Conservation (phyloP, 1,140 invertebrate genomes). For the Megathymus violae region DNA sequence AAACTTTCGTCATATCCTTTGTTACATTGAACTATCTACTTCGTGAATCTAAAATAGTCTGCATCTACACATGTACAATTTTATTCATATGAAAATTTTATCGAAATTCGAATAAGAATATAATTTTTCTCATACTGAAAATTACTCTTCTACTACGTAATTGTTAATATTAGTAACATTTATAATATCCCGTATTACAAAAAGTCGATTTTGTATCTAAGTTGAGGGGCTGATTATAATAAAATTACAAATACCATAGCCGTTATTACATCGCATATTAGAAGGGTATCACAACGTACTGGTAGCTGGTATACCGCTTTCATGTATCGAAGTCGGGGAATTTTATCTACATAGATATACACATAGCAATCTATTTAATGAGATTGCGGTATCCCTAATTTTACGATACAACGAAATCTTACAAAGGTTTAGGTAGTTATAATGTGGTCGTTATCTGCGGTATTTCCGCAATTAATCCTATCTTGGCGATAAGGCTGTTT, state of each 20-base stretch:
- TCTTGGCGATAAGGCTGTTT: slow-evolving; percentile 78
- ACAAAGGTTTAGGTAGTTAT: slow-evolving; percentile 61
- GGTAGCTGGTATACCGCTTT: not conserved
- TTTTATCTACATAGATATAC: slow-evolving; percentile 9
- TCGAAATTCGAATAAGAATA: too few relatives aligned
- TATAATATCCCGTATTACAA: not conserved
- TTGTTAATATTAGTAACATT: not conserved
- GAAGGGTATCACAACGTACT: not conserved
- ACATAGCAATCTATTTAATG: slow-evolving; percentile 34
- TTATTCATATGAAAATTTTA: too few relatives aligned
- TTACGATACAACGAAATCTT: slow-evolving; percentile 39
- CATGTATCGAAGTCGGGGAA: not conserved
- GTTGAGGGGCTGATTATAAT: not conserved
- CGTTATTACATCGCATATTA: not conserved
- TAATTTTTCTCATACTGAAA: too few relatives aligned
- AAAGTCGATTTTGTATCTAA: not conserved
- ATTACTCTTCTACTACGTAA: not conserved
- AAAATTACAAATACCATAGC: not conserved
- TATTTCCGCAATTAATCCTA: slow-evolving; percentile 82
- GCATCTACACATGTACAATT: too few relatives aligned
- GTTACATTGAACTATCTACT: too few relatives aligned
- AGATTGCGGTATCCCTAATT: slow-evolving; percentile 33
- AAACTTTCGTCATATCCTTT: too few relatives aligned
- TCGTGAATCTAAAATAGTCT: too few relatives aligned
- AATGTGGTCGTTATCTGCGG: slow-evolving; percentile 70